Conservation (phyloP, 2,888 invertebrate species). For the Torymus texanus region DNA sequence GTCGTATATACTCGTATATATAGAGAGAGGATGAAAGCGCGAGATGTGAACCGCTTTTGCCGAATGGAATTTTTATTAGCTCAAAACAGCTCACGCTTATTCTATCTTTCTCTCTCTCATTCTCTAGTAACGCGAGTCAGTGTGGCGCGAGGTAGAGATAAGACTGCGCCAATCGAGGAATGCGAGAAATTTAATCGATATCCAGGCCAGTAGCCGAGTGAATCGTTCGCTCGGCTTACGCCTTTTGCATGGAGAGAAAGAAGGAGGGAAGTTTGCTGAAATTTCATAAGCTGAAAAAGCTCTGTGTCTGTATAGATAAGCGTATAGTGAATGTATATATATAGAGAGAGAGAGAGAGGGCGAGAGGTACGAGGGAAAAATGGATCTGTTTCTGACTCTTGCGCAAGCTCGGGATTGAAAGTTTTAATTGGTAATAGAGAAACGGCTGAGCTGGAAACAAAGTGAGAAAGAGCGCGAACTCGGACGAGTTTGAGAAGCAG, state of each 20-base stretch:
- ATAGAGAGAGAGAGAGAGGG: not conserved
- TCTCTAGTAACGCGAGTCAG: too few species aligned
- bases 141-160: constrained; percentile 6
- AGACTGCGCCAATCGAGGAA: constrained; percentile 30
- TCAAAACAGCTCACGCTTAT: constrained; percentile 9
- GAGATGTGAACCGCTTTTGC: too few species aligned
- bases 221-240: not conserved
- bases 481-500: not conserved
- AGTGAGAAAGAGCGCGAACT: not conserved
- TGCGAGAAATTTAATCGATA: constrained; percentile 36
- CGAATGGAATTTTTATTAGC: constrained; percentile 44
- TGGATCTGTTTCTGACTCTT: constrained; percentile 14
- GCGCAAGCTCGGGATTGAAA: constrained; percentile 25
- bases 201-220: not conserved
- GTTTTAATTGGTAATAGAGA: constrained; percentile 39
- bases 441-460: constrained; percentile 11
- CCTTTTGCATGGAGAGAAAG: not conserved
- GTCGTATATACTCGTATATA: not conserved
- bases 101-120: not conserved
- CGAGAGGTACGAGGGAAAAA: not conserved
- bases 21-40: too few species aligned
- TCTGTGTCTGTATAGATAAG: too few species aligned
- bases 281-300: constrained; percentile 29
- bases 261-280: not conserved
- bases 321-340: too few species aligned